Evolutionary conservation across 2,888 invertebrate genomes (phyloP).

Genomic region (Eristalis pertinax): DNA sequence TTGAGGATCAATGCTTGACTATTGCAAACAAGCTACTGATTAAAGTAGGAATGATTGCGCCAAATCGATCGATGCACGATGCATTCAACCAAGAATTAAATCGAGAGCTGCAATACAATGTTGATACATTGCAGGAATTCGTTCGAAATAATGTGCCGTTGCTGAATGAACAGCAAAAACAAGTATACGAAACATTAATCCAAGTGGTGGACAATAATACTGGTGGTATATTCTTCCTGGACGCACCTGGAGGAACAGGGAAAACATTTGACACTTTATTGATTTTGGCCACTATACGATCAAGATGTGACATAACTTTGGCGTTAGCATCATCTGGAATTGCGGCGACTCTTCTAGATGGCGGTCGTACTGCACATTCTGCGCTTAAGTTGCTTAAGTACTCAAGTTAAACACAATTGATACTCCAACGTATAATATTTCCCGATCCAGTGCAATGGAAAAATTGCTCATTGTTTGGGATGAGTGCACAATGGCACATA

Average conservation of each 20-base stretch:
- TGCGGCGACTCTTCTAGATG: too few species aligned
- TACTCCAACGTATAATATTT: constrained; percentile 50
- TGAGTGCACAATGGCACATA: neutral
- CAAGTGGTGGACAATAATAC: neutral
- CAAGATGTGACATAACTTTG: neutral
- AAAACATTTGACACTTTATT: constrained; percentile 3
- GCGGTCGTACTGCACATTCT: too few species aligned
- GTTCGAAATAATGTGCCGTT: constrained; percentile 50
- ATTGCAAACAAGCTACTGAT: constrained; percentile 37
- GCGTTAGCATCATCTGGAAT: neutral
- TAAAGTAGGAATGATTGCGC: constrained; percentile 74
- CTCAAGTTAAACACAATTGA: neutral
- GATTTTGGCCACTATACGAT: constrained; percentile 9
- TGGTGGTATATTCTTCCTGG: constrained; percentile 4
- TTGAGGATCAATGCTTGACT: constrained; percentile 42
- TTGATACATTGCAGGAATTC: constrained; percentile 56
- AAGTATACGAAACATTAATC: constrained; percentile 15
- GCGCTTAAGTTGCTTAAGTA: neutral
- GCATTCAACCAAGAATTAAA: constrained; percentile 73
- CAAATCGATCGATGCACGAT: constrained; percentile 72
- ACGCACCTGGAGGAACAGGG: constrained; percentile 1
- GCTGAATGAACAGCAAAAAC: constrained; percentile 40
- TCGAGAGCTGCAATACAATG: constrained; percentile 74
- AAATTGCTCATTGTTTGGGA: too few species aligned
- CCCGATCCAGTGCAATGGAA: too few species aligned